These are phyloP conservation scores for Parotocinclus haroldoi DNA, from an alignment of 2,797 vertebrate species.

Conservation along the genomic window DNA sequence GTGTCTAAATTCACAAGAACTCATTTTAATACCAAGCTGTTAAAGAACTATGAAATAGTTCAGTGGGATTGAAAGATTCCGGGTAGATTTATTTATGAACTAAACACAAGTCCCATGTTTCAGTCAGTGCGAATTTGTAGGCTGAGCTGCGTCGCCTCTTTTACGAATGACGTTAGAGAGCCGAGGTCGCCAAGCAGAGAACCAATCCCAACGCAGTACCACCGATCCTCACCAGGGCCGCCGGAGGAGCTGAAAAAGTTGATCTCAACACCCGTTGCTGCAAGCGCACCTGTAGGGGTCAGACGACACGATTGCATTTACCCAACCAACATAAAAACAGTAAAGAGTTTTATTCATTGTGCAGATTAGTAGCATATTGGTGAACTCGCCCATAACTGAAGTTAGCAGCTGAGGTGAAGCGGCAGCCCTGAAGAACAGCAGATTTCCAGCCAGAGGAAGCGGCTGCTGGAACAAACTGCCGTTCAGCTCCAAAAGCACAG, in stretches of 20 bases:
- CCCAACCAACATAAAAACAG: no score
- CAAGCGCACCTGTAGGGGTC: conserved; percentile 71
- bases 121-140: conserved; percentile 58
- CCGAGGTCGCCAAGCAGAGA: conserved; percentile 67
- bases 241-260: conserved; percentile 80
- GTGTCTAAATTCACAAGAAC: no score
- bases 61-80: no score
- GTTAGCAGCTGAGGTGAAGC: conserved; percentile 66
- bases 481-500: conserved; percentile 73
- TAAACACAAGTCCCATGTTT: no score
- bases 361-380: background rate
- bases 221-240: conserved; percentile 67
- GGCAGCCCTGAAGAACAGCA: conserved; percentile 79
- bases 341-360: no score
- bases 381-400: conserved; percentile 72
- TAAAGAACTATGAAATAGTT: no score
- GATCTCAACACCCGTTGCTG: conserved; percentile 70
- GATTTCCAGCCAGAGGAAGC: conserved; percentile 71
- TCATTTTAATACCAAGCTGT: no score
- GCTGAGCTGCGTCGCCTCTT: conserved; percentile 73
- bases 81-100: no score
- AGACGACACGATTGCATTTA: background rate
- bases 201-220: conserved; percentile 79
- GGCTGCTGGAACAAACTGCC: conserved; percentile 79
- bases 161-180: conserved; percentile 69